These are phyloP conservation scores for Cylloceria caligata DNA, from an alignment of 2,888 invertebrate species.

Conservation along the genomic window DNA sequence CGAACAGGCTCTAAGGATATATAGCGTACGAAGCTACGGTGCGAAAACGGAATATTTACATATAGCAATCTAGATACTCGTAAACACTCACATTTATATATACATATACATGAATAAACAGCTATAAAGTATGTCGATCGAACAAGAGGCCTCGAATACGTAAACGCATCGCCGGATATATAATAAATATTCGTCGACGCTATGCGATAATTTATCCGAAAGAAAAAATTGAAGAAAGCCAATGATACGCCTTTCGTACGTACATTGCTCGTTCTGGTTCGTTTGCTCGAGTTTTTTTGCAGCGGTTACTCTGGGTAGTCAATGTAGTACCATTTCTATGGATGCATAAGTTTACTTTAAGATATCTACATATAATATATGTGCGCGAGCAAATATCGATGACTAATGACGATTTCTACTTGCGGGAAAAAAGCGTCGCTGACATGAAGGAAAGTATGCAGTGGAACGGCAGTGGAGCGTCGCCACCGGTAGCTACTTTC, in stretches of 20 bases:
- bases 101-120: background rate
- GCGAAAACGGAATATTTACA: conserved; percentile 43
- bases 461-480: background rate
- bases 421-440: background rate
- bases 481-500: background rate
- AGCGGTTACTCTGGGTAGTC: background rate
- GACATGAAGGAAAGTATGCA: conserved; percentile 5
- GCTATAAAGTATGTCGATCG: conserved; percentile 20
- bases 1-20: background rate
- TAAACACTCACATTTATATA: background rate
- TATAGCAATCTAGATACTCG: conserved; percentile 9
- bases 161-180: conserved; percentile 33
- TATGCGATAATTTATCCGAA: conserved; percentile 40
- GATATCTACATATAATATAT: background rate
- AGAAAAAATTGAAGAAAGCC: conserved; percentile 1
- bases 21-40: background rate
- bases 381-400: background rate
- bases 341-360: conserved; percentile 22
- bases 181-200: conserved; percentile 46
- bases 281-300: background rate
- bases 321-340: conserved; percentile 29
- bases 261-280: background rate
- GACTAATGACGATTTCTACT: background rate
- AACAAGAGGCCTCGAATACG: conserved; percentile 4
- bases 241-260: conserved; percentile 20